phyloP scores from a whole-genome alignment of 2,113 vertebrate genomes.

The Hydrolagus affinis region DNA sequence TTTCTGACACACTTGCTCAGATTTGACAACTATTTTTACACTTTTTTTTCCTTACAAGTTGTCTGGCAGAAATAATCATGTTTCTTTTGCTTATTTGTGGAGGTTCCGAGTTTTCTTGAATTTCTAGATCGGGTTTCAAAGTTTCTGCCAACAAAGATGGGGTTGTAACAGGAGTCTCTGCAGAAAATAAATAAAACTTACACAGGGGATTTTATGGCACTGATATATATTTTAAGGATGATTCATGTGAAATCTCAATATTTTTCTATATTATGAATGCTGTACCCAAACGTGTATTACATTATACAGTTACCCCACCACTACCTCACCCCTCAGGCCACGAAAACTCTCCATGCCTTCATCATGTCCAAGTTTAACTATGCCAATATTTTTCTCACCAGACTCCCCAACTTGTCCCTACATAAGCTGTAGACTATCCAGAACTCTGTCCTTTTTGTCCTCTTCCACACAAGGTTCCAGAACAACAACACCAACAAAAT shows the following conservation, averaged over 20 bases:
- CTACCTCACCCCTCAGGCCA: not conserved
- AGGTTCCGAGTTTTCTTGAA: not conserved
- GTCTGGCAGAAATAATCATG: not conserved
- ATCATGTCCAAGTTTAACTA: not conserved
- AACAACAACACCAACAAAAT: no score
- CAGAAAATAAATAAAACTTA: not conserved
- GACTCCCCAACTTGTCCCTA: no score
- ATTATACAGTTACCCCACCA: not conserved
- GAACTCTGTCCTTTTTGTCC: no score
- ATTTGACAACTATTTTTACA: slow-evolving; percentile 8
- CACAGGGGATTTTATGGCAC: not conserved
- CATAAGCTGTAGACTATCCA: no score
- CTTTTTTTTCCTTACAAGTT: not conserved
- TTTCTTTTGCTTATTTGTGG: not conserved
- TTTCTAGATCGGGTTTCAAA: not conserved
- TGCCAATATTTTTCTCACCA: not conserved
- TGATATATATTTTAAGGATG: not conserved
- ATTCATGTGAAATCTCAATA: not conserved
- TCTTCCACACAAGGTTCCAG: no score
- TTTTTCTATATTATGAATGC: not conserved
- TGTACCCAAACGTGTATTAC: not conserved
- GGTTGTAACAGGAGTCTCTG: not conserved
- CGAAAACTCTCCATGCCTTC: not conserved
- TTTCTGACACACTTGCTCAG: not conserved
- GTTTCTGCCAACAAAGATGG: not conserved